Evolutionary conservation across 1,140 invertebrate species (phyloP).

Genomic region (Leptoteleia sp.): DNA sequence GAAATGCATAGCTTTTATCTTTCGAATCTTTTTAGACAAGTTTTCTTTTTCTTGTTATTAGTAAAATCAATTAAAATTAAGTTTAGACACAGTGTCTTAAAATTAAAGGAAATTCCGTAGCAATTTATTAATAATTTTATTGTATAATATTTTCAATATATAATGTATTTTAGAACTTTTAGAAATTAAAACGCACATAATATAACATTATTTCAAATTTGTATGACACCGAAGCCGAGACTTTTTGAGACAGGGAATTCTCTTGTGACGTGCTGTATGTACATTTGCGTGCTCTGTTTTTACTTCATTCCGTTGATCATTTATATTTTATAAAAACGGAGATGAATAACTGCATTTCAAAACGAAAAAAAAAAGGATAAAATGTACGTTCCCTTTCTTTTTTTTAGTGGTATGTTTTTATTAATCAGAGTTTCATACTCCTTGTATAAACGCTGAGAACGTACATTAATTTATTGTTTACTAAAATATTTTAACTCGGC

Average conservation of each 20-base stretch:
- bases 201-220: constrained; percentile 6
- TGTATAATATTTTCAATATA: too few species aligned
- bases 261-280: constrained; percentile 18
- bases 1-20: too few species aligned
- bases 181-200: constrained; percentile 4
- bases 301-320: constrained; percentile 24
- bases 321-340: constrained; percentile 34
- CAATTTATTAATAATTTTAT: too few species aligned
- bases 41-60: too few species aligned
- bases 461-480: constrained; percentile 6
- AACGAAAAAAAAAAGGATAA: constrained; percentile 16
- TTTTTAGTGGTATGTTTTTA: constrained; percentile 4
- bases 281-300: constrained; percentile 22
- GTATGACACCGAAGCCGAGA: constrained; percentile 7
- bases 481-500: too few species aligned
- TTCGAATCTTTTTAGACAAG: too few species aligned
- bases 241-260: constrained; percentile 4
- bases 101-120: too few species aligned
- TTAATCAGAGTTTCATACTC: constrained; percentile 13
- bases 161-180: background rate
- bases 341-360: constrained; percentile 21
- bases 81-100: too few species aligned
- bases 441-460: background rate
- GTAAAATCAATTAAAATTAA: too few species aligned
- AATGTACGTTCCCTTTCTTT: background rate